These are phyloP conservation scores for Trichomalopsis sarcophagae DNA, from an alignment of 1,140 invertebrate genomes.

Conservation along the genomic window DNA sequence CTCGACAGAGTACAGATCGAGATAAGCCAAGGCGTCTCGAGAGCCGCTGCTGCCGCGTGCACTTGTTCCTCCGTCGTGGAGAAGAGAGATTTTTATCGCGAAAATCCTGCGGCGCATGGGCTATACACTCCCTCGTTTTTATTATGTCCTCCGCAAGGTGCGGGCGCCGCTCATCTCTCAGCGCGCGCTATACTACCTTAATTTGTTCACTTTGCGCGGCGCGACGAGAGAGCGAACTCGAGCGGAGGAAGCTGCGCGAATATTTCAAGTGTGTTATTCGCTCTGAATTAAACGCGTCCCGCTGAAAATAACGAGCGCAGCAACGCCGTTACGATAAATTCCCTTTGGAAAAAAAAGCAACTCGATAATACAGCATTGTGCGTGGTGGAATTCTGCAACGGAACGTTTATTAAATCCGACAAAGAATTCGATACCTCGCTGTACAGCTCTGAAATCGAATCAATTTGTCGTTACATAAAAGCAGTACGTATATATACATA, in stretches of 20 bases:
- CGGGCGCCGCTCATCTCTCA: background rate
- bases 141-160: background rate
- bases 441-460: background rate
- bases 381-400: too few relatives aligned
- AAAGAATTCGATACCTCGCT: too few relatives aligned
- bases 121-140: background rate
- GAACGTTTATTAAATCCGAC: too few relatives aligned
- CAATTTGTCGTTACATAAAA: slow-evolving; percentile 29
- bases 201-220: slow-evolving; percentile 5
- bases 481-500: background rate
- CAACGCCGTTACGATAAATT: too few relatives aligned
- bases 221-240: background rate
- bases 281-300: too few relatives aligned
- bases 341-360: too few relatives aligned
- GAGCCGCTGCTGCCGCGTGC: background rate
- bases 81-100: slow-evolving; percentile 40
- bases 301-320: too few relatives aligned
- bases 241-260: background rate
- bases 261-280: background rate
- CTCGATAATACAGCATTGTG: too few relatives aligned
- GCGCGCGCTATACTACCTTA: background rate
- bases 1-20: slow-evolving; percentile 26
- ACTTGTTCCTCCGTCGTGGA: slow-evolving; percentile 3
- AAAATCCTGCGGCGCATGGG: background rate
- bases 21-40: slow-evolving; percentile 36